A percentile compares a stretch with the other conserved stretches of the same genome.
Evolutionary conservation across 2,888 invertebrate genomes (phyloP).

Genomic region (Falcaria lacertinaria): DNA sequence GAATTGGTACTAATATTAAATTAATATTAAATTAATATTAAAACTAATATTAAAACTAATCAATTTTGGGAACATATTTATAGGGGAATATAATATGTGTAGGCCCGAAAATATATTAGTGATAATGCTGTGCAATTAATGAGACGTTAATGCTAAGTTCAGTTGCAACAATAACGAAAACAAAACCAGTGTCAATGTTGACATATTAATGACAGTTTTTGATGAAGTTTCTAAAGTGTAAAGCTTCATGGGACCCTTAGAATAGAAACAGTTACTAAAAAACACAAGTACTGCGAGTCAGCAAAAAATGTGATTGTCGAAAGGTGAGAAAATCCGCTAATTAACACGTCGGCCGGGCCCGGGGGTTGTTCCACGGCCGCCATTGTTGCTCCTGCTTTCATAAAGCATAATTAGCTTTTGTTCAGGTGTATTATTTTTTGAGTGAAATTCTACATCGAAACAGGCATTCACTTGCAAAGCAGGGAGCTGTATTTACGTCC

Average conservation of each 20-base stretch:
- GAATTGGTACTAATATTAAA: too few relatives aligned
- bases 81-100: too few relatives aligned
- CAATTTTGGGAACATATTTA: too few relatives aligned
- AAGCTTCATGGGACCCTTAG: background rate
- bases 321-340: constrained; percentile 77
- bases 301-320: constrained; percentile 55
- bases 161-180: too few relatives aligned
- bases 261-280: constrained; percentile 32
- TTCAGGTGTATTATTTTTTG: constrained; percentile 63
- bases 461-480: constrained; percentile 61
- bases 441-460: constrained; percentile 37
- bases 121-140: too few relatives aligned
- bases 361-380: constrained; percentile 38
- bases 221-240: background rate
- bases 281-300: constrained; percentile 27
- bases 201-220: too few relatives aligned
- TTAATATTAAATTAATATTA: too few relatives aligned
- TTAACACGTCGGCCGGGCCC: constrained; percentile 59
- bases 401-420: constrained; percentile 72
- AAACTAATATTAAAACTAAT: too few relatives aligned
- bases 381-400: constrained; percentile 51
- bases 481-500: constrained; percentile 56
- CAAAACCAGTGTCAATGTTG: background rate
- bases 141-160: too few relatives aligned
- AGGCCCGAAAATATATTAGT: too few relatives aligned